Percentiles rank a stretch among this genome's conserved stretches.
Evolutionary conservation across 1,140 invertebrate genomes (phyloP).

Genomic region (Vanessa tameamea): DNA sequence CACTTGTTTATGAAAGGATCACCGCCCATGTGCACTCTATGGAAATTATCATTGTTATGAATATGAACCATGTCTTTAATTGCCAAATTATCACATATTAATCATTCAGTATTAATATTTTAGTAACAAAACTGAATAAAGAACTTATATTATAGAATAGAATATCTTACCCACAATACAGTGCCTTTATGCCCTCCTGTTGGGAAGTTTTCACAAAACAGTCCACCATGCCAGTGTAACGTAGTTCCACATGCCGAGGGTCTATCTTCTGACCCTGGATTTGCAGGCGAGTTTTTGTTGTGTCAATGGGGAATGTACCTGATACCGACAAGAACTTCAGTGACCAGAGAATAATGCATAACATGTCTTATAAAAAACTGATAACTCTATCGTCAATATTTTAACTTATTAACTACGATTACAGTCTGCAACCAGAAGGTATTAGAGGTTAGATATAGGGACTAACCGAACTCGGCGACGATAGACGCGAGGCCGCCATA

Average conservation of each 20-base stretch:
- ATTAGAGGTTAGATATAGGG: constrained; percentile 25
- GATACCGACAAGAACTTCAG: constrained; percentile 8
- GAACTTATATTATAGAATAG: not conserved
- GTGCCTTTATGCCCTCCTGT: constrained; percentile 69
- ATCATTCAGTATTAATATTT: too few relatives aligned
- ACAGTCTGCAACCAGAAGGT: not conserved
- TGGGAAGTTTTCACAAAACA: constrained; percentile 83
- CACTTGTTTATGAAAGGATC: too few relatives aligned
- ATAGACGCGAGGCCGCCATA: constrained; percentile 96
- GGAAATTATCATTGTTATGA: too few relatives aligned
- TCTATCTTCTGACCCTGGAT: constrained; percentile 95
- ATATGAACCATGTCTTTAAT: too few relatives aligned
- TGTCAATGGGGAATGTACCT: constrained; percentile 99
- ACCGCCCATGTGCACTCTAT: too few relatives aligned
- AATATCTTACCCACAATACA: constrained; percentile 68
- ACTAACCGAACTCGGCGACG: constrained; percentile 96
- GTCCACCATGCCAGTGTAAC: constrained; percentile 95
- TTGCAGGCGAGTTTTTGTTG: constrained; percentile 97
- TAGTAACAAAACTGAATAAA: too few relatives aligned
- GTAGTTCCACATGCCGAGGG: constrained; percentile 86
- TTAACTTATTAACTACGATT: not conserved
- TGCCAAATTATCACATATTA: too few relatives aligned
- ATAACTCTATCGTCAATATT: not conserved
- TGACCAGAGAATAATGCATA: too few relatives aligned
- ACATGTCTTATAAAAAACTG: not conserved